Evolutionary conservation across 2,888 invertebrate genomes (phyloP).

Genomic region (Leptarthrus brevirostris): DNA sequence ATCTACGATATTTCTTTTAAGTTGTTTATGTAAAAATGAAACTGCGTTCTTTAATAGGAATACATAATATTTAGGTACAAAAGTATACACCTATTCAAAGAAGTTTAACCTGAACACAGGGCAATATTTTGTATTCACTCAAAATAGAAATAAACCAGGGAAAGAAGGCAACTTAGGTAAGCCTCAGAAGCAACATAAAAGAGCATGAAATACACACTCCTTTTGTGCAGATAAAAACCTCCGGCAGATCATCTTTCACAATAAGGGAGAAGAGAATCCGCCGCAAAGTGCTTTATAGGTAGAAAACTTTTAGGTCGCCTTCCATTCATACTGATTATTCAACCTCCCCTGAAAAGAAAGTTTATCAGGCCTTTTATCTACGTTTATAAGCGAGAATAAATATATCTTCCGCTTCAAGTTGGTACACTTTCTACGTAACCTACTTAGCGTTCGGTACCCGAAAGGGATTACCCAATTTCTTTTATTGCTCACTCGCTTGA

Average conservation of each 20-base stretch:
- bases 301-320: slow-evolving; percentile 41
- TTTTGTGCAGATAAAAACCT: slow-evolving; percentile 25
- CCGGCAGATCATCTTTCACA: slow-evolving; percentile 30
- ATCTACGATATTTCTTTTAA: too few relatives aligned
- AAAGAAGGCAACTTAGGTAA: too few relatives aligned
- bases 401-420: slow-evolving; percentile 14
- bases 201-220: slow-evolving; percentile 16
- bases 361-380: slow-evolving; percentile 34
- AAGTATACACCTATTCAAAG: too few relatives aligned
- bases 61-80: too few relatives aligned
- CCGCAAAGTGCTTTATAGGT: slow-evolving; percentile 26
- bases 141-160: too few relatives aligned
- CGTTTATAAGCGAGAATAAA: slow-evolving; percentile 36
- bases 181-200: slow-evolving; percentile 7
- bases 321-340: slow-evolving; percentile 45
- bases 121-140: too few relatives aligned
- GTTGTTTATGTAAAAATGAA: too few relatives aligned
- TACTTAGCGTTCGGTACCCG: slow-evolving; percentile 27
- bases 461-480: slow-evolving; percentile 32
- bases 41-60: too few relatives aligned
- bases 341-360: slow-evolving; percentile 15
- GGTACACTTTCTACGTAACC: slow-evolving; percentile 5
- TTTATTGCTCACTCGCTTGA: slow-evolving; percentile 23
- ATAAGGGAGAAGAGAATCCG: slow-evolving; percentile 8
- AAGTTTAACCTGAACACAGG: too few relatives aligned